These are phyloP conservation scores for Varecia variegata DNA, from an alignment of 2,797 vertebrate species.

Conservation along the genomic window DNA sequence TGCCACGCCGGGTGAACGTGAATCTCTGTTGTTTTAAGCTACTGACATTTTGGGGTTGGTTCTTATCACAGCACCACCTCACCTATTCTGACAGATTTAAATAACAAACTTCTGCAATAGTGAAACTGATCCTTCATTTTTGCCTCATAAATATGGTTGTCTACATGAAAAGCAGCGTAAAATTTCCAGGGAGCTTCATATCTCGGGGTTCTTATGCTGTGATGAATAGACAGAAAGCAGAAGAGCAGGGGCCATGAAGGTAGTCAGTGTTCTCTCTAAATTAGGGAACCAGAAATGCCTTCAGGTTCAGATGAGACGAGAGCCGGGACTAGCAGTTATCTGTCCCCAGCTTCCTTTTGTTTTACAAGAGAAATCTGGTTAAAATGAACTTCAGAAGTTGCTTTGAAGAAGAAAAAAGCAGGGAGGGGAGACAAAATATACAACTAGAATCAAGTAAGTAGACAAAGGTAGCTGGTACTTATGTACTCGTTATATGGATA, in stretches of 20 bases:
- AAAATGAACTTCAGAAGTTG: not conserved
- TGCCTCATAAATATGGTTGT: not conserved
- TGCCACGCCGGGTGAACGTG: no score
- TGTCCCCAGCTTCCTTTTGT: not conserved
- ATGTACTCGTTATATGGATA: not conserved
- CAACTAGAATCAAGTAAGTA: not conserved
- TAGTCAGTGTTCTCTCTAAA: not conserved
- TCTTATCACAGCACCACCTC: not conserved
- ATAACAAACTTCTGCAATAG: not conserved
- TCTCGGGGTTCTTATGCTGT: no score
- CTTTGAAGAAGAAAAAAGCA: not conserved
- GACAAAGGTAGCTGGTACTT: not conserved
- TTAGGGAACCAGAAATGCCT: not conserved
- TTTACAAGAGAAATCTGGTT: not conserved
- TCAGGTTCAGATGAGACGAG: rapidly evolving
- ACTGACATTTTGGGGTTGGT: not conserved
- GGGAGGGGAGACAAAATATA: not conserved
- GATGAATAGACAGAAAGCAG: not conserved
- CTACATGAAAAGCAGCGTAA: not conserved
- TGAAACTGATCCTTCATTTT: not conserved
- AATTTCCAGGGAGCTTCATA: not conserved
- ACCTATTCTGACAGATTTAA: not conserved
- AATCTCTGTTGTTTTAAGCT: not conserved
- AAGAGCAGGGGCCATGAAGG: not conserved
- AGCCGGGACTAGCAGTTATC: not conserved